Conservation (phyloP, 2,888 invertebrate genomes). For the Chaetogeoica ovagalla region DNA sequence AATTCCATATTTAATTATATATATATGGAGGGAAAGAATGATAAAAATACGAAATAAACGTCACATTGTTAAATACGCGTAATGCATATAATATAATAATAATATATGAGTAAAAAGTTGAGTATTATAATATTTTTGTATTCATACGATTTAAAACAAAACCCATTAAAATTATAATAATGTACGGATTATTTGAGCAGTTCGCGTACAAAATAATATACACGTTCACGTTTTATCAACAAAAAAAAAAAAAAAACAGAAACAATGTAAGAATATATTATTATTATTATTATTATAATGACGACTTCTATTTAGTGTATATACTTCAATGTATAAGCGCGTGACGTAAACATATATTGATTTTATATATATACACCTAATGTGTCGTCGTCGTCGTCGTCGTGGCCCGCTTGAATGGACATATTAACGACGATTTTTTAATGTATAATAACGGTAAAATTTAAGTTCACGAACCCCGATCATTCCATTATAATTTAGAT, state of each 20-base stretch:
- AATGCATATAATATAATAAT: neutral
- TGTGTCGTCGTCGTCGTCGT: conserved; percentile 16
- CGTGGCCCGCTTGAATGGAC: neutral
- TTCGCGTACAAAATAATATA: conserved; percentile 20
- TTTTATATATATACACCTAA: neutral
- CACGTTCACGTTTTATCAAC: conserved; percentile 12
- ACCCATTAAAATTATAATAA: neutral
- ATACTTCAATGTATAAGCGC: neutral
- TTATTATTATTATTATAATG: neutral
- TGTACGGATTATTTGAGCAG: neutral
- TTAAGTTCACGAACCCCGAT: neutral
- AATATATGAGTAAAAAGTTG: neutral
- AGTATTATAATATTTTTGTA: conserved; percentile 23
- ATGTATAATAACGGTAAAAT: conserved; percentile 44
- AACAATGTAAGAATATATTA: conserved; percentile 18
- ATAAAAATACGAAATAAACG: conserved; percentile 33
- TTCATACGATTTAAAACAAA: neutral
- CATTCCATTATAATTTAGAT: too few species aligned
- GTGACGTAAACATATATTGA: neutral
- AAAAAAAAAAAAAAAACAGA: neutral
- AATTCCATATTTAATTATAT: too few species aligned
- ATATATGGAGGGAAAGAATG: neutral
- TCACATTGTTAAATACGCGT: conserved; percentile 23
- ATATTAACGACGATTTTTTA: conserved; percentile 30
- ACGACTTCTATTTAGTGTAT: conserved; percentile 23